phyloP scores from a whole-genome alignment of 2,888 invertebrate species.

The Cistogaster globosa region DNA sequence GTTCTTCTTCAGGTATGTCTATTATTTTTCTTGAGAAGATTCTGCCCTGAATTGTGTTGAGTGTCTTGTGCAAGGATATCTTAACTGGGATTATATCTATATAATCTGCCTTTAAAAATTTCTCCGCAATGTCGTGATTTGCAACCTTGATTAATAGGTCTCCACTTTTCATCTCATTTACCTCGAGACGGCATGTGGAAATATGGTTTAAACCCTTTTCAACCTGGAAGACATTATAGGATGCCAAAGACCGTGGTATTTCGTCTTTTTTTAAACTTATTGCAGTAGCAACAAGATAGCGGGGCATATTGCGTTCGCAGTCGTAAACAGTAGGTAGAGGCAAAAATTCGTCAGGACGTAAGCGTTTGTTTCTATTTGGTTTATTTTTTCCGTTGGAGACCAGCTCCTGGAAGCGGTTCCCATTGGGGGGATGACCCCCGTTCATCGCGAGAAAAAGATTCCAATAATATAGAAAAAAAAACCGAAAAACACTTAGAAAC shows the following conservation, averaged over 20 bases:
- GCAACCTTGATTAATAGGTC: constrained; percentile 35
- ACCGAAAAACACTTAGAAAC: not conserved
- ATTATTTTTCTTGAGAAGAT: constrained; percentile 39
- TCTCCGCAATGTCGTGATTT: not conserved
- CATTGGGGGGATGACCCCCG: not conserved
- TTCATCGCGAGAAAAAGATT: not conserved
- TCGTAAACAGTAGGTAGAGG: not conserved
- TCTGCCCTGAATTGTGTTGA: constrained; percentile 33
- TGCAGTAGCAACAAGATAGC: not conserved
- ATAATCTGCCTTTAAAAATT: constrained; percentile 24
- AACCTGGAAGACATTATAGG: constrained; percentile 34
- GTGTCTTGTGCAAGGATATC: constrained; percentile 6
- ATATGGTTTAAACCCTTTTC: constrained; percentile 32
- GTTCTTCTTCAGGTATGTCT: constrained; percentile 32
- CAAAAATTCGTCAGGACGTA: not conserved
- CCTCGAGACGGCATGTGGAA: not conserved
- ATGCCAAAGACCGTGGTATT: not conserved
- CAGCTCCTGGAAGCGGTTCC: constrained; percentile 3
- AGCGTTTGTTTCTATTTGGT: constrained; percentile 5
- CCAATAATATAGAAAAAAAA: too few relatives aligned
- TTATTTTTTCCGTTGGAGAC: not conserved
- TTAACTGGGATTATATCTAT: constrained; percentile 32
- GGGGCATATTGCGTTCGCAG: constrained; percentile 1
- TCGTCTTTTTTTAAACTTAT: too few relatives aligned
- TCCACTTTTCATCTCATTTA: constrained; percentile 11